Conservation (phyloP, 1,140 invertebrate species). For the Eumeta japonica region DNA sequence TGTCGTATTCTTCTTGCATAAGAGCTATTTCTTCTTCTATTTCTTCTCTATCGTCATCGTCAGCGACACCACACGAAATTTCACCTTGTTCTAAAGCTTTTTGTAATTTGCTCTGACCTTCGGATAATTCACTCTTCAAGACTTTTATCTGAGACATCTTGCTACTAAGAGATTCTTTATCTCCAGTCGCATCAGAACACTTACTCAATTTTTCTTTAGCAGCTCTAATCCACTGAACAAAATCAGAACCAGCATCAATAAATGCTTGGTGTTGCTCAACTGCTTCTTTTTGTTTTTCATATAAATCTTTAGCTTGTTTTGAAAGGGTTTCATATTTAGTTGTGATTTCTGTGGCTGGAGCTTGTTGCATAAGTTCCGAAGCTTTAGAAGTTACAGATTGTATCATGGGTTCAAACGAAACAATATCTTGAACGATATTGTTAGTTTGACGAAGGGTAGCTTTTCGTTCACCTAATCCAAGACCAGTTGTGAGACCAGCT, state of each 20-base stretch:
- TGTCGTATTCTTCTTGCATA: constrained; percentile 85
- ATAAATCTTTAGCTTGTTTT: constrained; percentile 85
- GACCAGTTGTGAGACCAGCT: constrained; percentile 69
- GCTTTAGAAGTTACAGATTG: constrained; percentile 89
- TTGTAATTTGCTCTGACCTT: constrained; percentile 79
- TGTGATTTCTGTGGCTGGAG: constrained; percentile 84
- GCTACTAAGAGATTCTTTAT: constrained; percentile 83
- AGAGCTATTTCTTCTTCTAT: constrained; percentile 89
- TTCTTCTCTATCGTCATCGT: constrained; percentile 83
- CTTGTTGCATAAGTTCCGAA: constrained; percentile 82
- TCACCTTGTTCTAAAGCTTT: constrained; percentile 79
- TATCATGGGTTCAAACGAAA: constrained; percentile 93
- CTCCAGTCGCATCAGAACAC: constrained; percentile 90
- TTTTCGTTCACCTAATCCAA: constrained; percentile 81
- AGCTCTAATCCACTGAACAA: constrained; percentile 85
- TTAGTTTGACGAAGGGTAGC: constrained; percentile 87
- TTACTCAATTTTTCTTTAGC: constrained; percentile 89
- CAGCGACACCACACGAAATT: constrained; percentile 76
- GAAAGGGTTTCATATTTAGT: constrained; percentile 87
- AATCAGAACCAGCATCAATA: constrained; percentile 87
- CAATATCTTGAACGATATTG: constrained; percentile 92
- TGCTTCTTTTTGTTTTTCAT: constrained; percentile 87
- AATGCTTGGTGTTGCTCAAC: constrained; percentile 88
- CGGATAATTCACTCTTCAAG: constrained; percentile 75
- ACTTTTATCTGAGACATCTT: constrained; percentile 85